These are phyloP conservation scores for Drosophila planitibia DNA, from an alignment of 2,888 invertebrate genomes.

Conservation along the genomic window DNA sequence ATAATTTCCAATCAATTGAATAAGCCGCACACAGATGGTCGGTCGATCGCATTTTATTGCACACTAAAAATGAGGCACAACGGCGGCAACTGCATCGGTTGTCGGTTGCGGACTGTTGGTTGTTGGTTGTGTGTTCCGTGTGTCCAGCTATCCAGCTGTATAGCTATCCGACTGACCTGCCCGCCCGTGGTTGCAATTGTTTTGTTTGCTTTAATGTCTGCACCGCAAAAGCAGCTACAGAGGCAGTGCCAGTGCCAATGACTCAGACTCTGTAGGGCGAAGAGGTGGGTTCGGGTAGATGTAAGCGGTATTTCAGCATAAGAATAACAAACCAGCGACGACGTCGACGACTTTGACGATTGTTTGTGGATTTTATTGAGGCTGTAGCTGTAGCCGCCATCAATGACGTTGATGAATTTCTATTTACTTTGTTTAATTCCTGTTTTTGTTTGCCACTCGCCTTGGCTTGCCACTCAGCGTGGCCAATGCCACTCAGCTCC, in stretches of 20 bases:
- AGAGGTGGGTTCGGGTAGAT: constrained; percentile 1
- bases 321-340: constrained; percentile 57
- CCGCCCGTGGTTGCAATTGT: constrained; percentile 58
- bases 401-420: constrained; percentile 81
- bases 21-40: constrained; percentile 55
- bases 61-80: constrained; percentile 70
- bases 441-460: constrained; percentile 80
- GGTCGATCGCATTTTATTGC: constrained; percentile 71
- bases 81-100: constrained; percentile 21
- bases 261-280: constrained; percentile 1
- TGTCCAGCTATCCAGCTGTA: constrained; percentile 22
- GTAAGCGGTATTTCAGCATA: constrained; percentile 14
- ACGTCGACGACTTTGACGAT: constrained; percentile 41
- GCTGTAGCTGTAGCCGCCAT: constrained; percentile 33
- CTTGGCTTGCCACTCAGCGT: constrained; percentile 62
- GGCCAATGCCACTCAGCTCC: constrained; percentile 6
- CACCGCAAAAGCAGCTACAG: constrained; percentile 44
- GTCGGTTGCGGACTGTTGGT: neutral
- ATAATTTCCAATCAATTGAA: constrained; percentile 81
- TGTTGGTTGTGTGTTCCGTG: constrained; percentile 17
- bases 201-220: constrained; percentile 73
- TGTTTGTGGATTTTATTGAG: constrained; percentile 78
- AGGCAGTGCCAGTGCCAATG: constrained; percentile 9
- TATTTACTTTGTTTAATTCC: constrained; percentile 81
- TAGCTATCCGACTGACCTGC: constrained; percentile 45